Base-by-base conservation (phyloP, 2,113 vertebrate genomes). In the Microtus montanus region DNA sequence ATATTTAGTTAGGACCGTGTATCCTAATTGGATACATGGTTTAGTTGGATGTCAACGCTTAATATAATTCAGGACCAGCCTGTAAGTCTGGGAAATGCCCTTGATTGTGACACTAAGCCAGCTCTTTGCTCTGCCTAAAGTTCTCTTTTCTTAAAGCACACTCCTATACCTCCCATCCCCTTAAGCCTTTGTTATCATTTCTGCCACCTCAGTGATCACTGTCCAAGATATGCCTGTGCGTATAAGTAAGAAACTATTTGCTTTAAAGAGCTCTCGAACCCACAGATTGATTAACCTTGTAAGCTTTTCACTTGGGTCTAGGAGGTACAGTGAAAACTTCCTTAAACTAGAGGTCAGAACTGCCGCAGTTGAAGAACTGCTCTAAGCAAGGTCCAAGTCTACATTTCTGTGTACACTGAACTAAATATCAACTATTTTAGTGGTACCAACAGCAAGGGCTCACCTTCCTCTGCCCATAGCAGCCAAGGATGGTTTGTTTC, bases 361-460 rank as follows among this genome's bases (percentile, higher is more conserved):
- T 63, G 30, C 79, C 54, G 3, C 30, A 75, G 58, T 49, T 30
- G 77, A 87, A 95, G 71, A 91, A 71, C 66, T 85, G 28, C 28
- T 77, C 41, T 66, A 90, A 86, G 61, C 41, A 44, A 93, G 24
- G 11, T 22, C 10, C 63, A 58, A 26, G 9, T 64, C 44, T 87
- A 64, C 86, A 89, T 83, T 74, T 38, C 75, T 94, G 0, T 85
- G 22, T 96, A 61, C 94, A 88, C 64, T 87, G 41, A 95, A 74
- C 70, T 41, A 74, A 54, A 22, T 61, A 5, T 54, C 74, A 61
- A n/a, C 54, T 38, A 49, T 88, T 95, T 68, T 80, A 47, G 47
- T 87, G 49, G 63, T 74, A 20, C 49, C 19, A 75, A 33, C n/a
- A 61, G 58, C 44, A 71, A 61, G 22, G 7, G 26, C 41, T 86